Evolutionary conservation across 2,113 vertebrate genomes (phyloP), one percentile per base, ranked within the genome.

Genomic region (Hystrix brachyura): DNA sequence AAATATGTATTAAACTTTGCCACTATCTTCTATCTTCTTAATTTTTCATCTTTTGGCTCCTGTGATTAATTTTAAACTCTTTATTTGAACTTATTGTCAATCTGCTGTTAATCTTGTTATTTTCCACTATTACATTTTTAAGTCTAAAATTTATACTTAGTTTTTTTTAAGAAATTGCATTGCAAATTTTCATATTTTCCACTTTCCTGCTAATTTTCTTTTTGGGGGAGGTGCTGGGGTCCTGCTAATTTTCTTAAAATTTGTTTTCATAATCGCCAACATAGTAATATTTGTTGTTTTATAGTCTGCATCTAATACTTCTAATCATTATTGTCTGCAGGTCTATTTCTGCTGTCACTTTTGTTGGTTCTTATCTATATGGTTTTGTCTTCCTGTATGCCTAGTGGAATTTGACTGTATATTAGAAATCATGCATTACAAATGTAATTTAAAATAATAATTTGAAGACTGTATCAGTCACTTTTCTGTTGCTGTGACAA

Each of bases 71-170:
- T 88, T 74, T 74, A 23, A 76, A 91, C n/a, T 74, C 65, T 76
- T 89, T 65, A 32, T 93, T 64, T 91, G 46, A 85, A 14, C 25
- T 48, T 88, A 69, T 69, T 91, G 43, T 57, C 43, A 84, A 88
- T 71, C 29, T 95, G 38, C 48, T 21, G 2, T 60, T 85, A 69
- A 89, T 62, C 91, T 88, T 93, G 69, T 21, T 80, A 55, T 87
- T 83, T 90, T 64, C 48, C 53, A 78, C 18, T 51, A 5, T 76
- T 48, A 29, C 48, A 25, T 76, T 78, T 78, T 78, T 51, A 78
- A 51, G 51, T 78, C 46, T 51, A 51, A 78, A 78, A 78, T 51
- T 78, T 29, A 15, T 51, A 78, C 27, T 51, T 51, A 3, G 9
- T 13, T 51, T 46, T 46, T 51, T 74, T 74, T 29, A 51, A 32